Percentiles rank a stretch among this genome's conserved stretches.
Evolutionary conservation across 1,140 invertebrate genomes (phyloP).

Genomic region (Chrysomallon squamiferum): DNA sequence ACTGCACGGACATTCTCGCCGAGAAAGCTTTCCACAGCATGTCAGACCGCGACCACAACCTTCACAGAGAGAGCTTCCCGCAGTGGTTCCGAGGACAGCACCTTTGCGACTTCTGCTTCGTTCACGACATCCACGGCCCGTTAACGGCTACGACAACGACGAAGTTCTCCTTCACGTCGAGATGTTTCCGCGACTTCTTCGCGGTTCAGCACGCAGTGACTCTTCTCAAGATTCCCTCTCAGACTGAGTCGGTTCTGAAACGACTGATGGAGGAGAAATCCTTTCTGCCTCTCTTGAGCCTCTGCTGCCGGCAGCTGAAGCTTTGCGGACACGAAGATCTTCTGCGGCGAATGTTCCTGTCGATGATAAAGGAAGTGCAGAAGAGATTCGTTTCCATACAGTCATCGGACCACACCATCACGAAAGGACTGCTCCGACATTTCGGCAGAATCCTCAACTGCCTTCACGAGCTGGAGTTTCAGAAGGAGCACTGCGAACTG

Average conservation of each 20-base stretch:
- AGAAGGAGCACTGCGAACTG: constrained; percentile 9
- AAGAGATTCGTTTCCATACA: constrained; percentile 9
- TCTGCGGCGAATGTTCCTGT: constrained; percentile 16
- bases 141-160: not conserved
- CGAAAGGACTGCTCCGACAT: constrained; percentile 4
- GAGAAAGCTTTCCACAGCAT: constrained; percentile 25
- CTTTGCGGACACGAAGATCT: constrained; percentile 16
- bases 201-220: constrained; percentile 23
- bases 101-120: constrained; percentile 27
- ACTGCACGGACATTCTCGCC: no score
- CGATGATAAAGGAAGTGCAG: constrained; percentile 12
- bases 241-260: constrained; percentile 20
- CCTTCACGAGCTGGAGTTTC: constrained; percentile 25
- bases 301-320: constrained; percentile 20
- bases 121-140: constrained; percentile 27
- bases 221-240: constrained; percentile 19
- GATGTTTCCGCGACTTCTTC: constrained; percentile 32
- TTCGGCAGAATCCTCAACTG: constrained; percentile 16
- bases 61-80: constrained; percentile 21
- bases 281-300: constrained; percentile 22
- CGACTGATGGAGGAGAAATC: constrained; percentile 16
- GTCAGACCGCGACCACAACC: constrained; percentile 24
- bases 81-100: constrained; percentile 20
- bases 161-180: constrained; percentile 22
- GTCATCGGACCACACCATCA: constrained; percentile 11